Base-by-base conservation (phyloP, 2,888 invertebrate species). In the Xestobium rufovillosum region DNA sequence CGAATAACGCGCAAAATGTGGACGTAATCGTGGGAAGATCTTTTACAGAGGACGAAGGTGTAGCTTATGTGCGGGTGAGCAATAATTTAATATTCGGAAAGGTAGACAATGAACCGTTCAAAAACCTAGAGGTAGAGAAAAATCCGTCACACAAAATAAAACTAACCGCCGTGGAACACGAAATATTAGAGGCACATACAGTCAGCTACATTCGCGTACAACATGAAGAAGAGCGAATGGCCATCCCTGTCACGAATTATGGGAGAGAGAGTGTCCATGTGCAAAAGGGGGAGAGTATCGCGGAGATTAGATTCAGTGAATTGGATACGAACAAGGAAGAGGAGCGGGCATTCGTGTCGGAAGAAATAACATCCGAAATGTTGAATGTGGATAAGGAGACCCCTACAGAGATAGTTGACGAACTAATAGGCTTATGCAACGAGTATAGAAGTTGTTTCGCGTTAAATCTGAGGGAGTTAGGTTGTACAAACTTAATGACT, bases 221-320 rank as follows among this genome's bases (percentile, higher is more conserved):
- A 19, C n/a, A 19, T n/a, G 23, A 19, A 19, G 23, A 19, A 19
- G n/a, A 19, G 6, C 23, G 23, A 19, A 19, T 19, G n/a, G 23
- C n/a, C n/a, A n/a, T 19, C 6, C n/a, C 23, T 19, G 23, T 19
- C 6, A 19, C 23, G 6, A 19, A 19, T n/a, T 19, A n/a, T n/a
- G n/a, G 23, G 6, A 19, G n/a, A 19, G 23, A 19, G n/a, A 19
- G n/a, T 19, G 23, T 19, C 23, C 23, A n/a, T n/a, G n/a, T n/a
- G n/a, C n/a, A n/a, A n/a, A n/a, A n/a, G n/a, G n/a, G n/a, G n/a
- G n/a, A n/a, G n/a, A n/a, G n/a, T n/a, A n/a, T n/a, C n/a, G n/a
- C n/a, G n/a, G n/a, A n/a, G n/a, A n/a, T n/a, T n/a, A n/a, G n/a
- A n/a, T n/a, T n/a, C n/a, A n/a, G n/a, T n/a, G n/a, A n/a, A n/a